A percentile compares a stretch with the other conserved stretches of the same genome.
Evolutionary conservation across 2,888 invertebrate genomes (phyloP).

Genomic region (Glomeris marginata): DNA sequence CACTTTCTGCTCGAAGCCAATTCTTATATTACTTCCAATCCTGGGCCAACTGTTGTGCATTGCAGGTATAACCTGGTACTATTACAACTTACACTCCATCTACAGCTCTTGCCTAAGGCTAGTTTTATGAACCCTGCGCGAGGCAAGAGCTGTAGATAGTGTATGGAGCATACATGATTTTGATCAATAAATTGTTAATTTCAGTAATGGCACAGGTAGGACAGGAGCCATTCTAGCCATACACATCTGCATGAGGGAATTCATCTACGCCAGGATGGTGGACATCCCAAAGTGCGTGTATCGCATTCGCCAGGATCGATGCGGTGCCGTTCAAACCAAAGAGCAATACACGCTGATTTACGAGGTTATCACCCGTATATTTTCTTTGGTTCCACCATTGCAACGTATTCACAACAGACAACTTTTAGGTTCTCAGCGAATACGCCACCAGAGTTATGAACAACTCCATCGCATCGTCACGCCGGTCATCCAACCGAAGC

Average conservation of each 20-base stretch:
- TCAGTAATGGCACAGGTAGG: conserved; percentile 72
- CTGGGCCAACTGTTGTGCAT: conserved; percentile 61
- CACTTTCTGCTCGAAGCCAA: conserved; percentile 77
- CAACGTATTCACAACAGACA: no score
- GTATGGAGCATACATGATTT: no score
- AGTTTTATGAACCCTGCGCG: no score
- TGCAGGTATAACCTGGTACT: no score
- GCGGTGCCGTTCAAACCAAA: conserved; percentile 75
- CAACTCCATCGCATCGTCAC: conserved; percentile 16
- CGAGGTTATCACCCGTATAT: no score
- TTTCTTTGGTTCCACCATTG: no score
- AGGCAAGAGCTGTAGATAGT: no score
- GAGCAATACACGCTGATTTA: conserved; percentile 88
- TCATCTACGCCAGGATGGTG: conserved; percentile 60
- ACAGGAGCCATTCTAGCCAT: conserved; percentile 73
- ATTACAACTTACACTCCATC: no score
- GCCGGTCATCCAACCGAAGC: conserved; percentile 3
- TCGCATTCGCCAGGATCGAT: conserved; percentile 66
- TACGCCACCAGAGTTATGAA: conserved; percentile 14
- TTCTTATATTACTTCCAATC: conserved; percentile 36
- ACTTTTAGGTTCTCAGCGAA: conserved; percentile 16
- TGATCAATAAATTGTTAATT: conserved; percentile 9
- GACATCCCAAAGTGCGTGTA: conserved; percentile 78
- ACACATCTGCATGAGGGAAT: conserved; percentile 73
- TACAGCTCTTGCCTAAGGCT: no score